Evolutionary conservation across 2,113 vertebrate genomes (phyloP).

Genomic region (Ailuropoda melanoleuca): DNA sequence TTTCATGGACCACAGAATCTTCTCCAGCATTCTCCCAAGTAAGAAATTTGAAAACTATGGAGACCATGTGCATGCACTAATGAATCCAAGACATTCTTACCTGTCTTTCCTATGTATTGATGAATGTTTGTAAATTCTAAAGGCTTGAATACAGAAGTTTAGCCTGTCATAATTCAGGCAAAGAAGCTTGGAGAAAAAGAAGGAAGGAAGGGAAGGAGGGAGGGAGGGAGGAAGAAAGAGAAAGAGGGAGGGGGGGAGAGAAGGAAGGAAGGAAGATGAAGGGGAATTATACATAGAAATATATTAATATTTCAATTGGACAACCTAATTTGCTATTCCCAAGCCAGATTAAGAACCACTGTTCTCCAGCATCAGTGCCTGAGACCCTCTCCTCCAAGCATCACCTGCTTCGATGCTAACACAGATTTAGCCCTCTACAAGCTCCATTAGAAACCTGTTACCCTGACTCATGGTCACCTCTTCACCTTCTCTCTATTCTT

Average conservation of each 20-base stretch:
- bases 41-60: not conserved
- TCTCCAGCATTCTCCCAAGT: not conserved
- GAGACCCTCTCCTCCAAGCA: not conserved
- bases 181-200: not conserved
- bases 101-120: not conserved
- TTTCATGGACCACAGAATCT: not conserved
- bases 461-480: not conserved
- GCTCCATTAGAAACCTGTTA: not conserved
- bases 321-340: not conserved
- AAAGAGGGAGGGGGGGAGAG: not conserved
- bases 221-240: not conserved
- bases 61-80: not conserved
- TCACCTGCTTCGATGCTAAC: not conserved
- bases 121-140: not conserved
- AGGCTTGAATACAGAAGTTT: not conserved
- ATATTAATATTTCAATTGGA: not conserved
- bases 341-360: not conserved
- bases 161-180: not conserved
- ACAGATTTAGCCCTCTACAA: rapidly evolving
- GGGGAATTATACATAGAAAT: not conserved
- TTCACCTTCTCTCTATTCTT: not conserved
- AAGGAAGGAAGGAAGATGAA: not conserved
- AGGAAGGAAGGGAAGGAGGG: not conserved
- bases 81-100: not conserved
- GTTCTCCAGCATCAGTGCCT: not conserved